Conservation (phyloP, 92 coral and sea anemone species). For the Bergia sp. region DNA sequence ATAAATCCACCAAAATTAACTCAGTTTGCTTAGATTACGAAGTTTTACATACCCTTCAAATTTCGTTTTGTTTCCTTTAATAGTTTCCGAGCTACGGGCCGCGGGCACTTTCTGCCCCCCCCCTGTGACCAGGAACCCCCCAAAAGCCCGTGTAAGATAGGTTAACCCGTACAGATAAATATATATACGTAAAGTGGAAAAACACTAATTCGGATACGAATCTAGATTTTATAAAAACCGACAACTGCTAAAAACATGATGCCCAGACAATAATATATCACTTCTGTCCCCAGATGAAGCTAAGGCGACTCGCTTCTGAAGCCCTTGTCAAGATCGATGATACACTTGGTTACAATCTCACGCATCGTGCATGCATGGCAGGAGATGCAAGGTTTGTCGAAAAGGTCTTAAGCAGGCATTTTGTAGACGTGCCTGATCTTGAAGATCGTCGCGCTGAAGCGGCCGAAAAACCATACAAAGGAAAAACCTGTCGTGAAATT, state of each 20-base stretch:
- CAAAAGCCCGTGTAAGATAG: no score
- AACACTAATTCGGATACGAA: neutral
- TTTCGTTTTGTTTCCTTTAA: no score
- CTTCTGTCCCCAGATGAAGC: neutral
- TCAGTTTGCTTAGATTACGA: no score
- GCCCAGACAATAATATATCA: neutral
- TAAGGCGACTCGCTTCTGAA: neutral
- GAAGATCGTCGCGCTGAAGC: neutral
- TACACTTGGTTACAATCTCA: neutral
- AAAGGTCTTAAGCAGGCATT: constrained; percentile 8
- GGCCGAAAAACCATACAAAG: neutral
- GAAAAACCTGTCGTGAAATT: neutral
- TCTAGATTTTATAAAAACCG: neutral
- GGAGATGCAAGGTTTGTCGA: neutral
- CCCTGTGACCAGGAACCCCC: no score
- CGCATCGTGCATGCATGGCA: neutral
- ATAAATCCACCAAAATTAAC: no score
- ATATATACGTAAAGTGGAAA: no score
- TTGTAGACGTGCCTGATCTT: neutral
- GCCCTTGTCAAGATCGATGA: constrained; percentile 10
- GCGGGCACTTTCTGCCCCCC: no score
- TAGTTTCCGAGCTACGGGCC: no score
- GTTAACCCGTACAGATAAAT: no score
- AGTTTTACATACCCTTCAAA: no score
- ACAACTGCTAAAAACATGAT: neutral